phyloP scores from a whole-genome alignment of 2,888 invertebrate genomes.

The Neria commutata region DNA sequence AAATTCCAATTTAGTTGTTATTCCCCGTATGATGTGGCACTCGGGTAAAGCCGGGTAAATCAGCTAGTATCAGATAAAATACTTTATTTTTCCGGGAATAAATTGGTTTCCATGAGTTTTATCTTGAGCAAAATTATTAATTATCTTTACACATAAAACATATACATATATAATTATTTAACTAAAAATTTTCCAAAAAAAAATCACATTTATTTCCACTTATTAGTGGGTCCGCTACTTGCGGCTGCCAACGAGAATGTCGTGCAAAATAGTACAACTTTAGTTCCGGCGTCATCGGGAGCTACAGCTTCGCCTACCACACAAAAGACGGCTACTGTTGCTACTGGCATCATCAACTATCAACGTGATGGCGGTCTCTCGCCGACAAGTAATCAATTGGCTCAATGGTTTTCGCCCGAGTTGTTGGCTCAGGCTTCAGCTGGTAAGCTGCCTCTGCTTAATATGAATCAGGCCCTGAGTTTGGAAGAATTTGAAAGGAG shows the following conservation, averaged over 20 bases:
- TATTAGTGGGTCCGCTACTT: neutral
- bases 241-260: neutral
- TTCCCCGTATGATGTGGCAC: too few relatives aligned
- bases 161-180: neutral
- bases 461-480: slow-evolving; percentile 69
- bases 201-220: neutral
- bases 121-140: neutral
- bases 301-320: neutral
- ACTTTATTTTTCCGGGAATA: neutral
- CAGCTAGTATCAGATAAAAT: neutral
- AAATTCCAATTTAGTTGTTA: too few relatives aligned
- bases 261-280: neutral
- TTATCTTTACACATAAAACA: neutral
- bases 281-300: neutral
- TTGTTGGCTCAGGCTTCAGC: slow-evolving; percentile 81
- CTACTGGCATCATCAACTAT: slow-evolving; percentile 41
- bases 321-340: slow-evolving; percentile 15
- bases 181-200: neutral
- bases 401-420: slow-evolving; percentile 87
- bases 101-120: neutral
- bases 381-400: slow-evolving; percentile 77
- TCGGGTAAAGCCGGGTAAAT: too few relatives aligned
- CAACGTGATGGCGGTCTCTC: slow-evolving; percentile 68
- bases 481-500: slow-evolving; percentile 83
- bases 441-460: slow-evolving; percentile 76